Evolutionary conservation across 2,113 vertebrate species (phyloP), one percentile per base, ranked within the genome.

Genomic region (Gasterosteus nipponicus): DNA sequence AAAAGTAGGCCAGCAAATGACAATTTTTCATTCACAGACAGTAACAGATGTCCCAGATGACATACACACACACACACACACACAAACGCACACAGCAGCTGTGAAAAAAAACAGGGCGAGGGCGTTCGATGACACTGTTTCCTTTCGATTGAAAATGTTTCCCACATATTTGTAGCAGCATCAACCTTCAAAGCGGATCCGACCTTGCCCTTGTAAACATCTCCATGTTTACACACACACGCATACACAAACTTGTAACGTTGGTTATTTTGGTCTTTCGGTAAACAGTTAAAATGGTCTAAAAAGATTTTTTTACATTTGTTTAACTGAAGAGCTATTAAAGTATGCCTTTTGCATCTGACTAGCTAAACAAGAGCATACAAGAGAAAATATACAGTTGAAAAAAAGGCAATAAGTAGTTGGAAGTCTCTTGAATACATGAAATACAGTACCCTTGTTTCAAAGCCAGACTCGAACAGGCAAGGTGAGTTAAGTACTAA

Each of bases 1-100:
- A 74, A 87, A 89, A 88, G 76, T 87, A 83, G 83, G 83, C 73
- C 83, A 83, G 67, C 26, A 10, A 81, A 80, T 86, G 85, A 87
- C 83, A 78, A 76, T 81, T 85, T 88, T 87, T 86, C 85, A 87
- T 79, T 87, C 42, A 68, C 66, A 69, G 84, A 77, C 46, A 14
- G 60, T 41, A 80, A 78, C 69, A 80, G 78, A 79, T 65, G 54
- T 33, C 67, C 81, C 16, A n/a, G n/a, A n/a, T n/a, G n/a, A 46
- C 29, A 26, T 2, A 8, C 5, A 14, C 12, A 47, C 29, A 61
- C 51, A 67, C 69, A 51, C 26, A 8, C 10, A 56, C 29, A 61
- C 51, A 60, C 60, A 35, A 15, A n/a, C 7, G 1, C 4, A 10
- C 10, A 41, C 31, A 66, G 53, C 53, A 56, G 22, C 53, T 56